Base-by-base conservation (phyloP, 2,113 vertebrate genomes). In the Lophochroa leadbeateri region DNA sequence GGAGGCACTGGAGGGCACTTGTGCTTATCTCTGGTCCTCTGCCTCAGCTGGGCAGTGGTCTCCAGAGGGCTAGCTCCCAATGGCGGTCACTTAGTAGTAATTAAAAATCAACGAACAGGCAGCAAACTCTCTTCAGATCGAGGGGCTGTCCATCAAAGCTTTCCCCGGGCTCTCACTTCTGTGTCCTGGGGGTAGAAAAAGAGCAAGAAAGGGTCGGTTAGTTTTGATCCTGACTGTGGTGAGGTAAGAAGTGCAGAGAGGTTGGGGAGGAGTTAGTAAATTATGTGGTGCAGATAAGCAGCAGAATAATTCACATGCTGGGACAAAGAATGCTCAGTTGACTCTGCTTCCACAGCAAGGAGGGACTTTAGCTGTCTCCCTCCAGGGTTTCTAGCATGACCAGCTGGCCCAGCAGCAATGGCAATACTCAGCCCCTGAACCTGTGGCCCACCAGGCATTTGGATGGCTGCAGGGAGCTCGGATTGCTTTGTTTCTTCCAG, bases 361-460 rank as follows among this genome's bases (percentile, higher is more conserved):
- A 92, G 19, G 14, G 46, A 44, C n/a, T 65, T 78, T 17, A 78
- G 46, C 44, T 35, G 3, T 47, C 57, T 60, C n/a, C 27, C 7
- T 17, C 49, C 37, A 20, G 60, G 60, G 29, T 61, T 85, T 61
- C 19, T 33, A 16, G 33, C 33, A 8, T 24, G 12, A 58, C 24
- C 18, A 4, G 1, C 31, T 41, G n/a, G 8, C 1, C 33, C 28
- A 50, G 39, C 60, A 47, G 47, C 0, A 4, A 2, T 0, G 3
- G 77, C 31, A 2, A 1, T 85, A 35, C 33, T 72, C 2, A 3
- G 46, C 33, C 20, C 31, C 23, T 31, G 41, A 61, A 71, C 17
- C 78, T 2, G 2, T 50, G 24, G 39, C n/a, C 60, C 60, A 49
- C 10, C n/a, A 25, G 39, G 19, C 8, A 0, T 63, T 79, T 6